These are phyloP conservation scores for Euplexia lucipara DNA, from an alignment of 2,888 invertebrate genomes.

Conservation along the genomic window DNA sequence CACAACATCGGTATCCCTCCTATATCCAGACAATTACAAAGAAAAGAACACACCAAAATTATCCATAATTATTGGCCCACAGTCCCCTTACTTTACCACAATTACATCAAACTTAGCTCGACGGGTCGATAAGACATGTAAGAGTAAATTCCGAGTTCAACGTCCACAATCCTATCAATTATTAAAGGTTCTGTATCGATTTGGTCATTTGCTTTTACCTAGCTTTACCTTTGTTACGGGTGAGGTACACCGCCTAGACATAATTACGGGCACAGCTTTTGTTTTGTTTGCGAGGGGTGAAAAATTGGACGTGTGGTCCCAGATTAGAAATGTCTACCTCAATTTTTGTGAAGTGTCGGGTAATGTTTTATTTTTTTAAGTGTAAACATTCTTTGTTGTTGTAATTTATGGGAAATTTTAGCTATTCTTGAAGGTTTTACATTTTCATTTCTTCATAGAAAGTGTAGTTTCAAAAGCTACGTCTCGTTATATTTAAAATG, in stretches of 20 bases:
- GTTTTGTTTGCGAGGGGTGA: constrained; percentile 28
- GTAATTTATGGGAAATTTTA: too few relatives aligned
- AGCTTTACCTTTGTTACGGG: constrained; percentile 74
- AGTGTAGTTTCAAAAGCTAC: too few relatives aligned
- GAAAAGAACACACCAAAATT: constrained; percentile 16
- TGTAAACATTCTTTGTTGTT: too few relatives aligned
- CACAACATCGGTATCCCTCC: neutral
- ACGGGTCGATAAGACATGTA: constrained; percentile 67
- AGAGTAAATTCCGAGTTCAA: constrained; percentile 46
- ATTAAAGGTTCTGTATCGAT: constrained; percentile 82
- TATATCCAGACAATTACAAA: neutral
- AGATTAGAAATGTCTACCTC: constrained; percentile 12
- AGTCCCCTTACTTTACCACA: constrained; percentile 16
- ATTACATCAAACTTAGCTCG: constrained; percentile 32
- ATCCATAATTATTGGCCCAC: constrained; percentile 29
- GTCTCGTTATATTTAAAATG: too few relatives aligned
- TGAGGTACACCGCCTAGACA: constrained; percentile 60
- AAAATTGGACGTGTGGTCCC: constrained; percentile 7
- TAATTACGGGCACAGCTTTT: constrained; percentile 38
- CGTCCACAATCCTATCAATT: constrained; percentile 64
- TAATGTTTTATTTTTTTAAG: neutral
- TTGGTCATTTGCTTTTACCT: constrained; percentile 83
- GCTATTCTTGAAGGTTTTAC: too few relatives aligned
- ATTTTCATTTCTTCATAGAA: too few relatives aligned
- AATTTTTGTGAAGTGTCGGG: constrained; percentile 1